Evolutionary conservation across 2,113 vertebrate species (phyloP).

Genomic region (Albula goreensis): DNA sequence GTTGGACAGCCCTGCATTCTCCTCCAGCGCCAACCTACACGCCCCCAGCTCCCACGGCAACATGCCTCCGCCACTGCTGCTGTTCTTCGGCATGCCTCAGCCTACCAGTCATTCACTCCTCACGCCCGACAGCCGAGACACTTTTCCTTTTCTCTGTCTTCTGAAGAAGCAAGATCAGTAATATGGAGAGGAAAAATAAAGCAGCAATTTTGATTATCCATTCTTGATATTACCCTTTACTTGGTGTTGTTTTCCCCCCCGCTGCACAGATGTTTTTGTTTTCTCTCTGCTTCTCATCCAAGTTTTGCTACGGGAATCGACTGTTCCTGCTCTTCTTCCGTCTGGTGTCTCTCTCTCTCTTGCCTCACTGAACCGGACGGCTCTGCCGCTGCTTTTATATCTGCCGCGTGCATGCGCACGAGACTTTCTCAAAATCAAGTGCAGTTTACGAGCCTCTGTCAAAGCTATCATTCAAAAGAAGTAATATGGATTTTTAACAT

Average conservation of each 20-base stretch:
- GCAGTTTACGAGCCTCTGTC: too few relatives aligned
- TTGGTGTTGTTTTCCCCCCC: not conserved
- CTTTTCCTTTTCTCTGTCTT: not conserved
- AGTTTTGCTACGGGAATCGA: not conserved
- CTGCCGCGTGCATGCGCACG: conserved; percentile 7
- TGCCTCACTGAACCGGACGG: not conserved
- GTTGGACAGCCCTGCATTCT: conserved; percentile 50
- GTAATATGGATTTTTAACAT: not conserved
- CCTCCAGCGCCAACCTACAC: conserved; percentile 58
- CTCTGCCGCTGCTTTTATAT: not conserved
- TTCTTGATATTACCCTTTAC: not conserved
- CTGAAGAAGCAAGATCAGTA: not conserved
- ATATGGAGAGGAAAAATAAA: not conserved
- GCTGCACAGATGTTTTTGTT: not conserved
- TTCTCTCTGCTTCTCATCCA: not conserved
- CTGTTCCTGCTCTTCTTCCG: not conserved
- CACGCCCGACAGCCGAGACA: not conserved
- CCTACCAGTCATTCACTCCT: not conserved
- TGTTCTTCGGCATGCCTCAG: conserved; percentile 55
- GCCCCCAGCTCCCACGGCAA: conserved; percentile 14
- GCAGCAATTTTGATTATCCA: not conserved
- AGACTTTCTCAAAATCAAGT: too few relatives aligned
- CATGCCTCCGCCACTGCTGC: conserved; percentile 44
- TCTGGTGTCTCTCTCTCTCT: not conserved
- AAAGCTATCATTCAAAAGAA: not conserved